Percentiles rank a stretch among this genome's conserved stretches.
Evolutionary conservation across 2,888 invertebrate genomes (phyloP).

Genomic region (Eupithecia subfuscata): DNA sequence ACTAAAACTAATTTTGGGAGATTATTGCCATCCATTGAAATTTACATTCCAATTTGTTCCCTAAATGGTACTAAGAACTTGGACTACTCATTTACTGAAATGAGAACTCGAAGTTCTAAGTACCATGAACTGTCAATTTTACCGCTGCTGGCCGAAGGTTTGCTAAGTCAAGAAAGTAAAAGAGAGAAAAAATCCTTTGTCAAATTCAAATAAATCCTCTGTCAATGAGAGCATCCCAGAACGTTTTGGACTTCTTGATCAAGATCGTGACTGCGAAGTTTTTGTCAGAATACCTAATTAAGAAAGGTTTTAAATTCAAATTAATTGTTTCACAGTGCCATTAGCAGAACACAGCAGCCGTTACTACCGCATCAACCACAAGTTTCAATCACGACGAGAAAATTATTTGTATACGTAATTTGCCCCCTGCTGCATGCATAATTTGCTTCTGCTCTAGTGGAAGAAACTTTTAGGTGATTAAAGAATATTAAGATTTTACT

Average conservation of each 20-base stretch:
- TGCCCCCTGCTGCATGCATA: background rate
- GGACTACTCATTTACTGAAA: background rate
- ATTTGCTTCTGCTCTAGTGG: background rate
- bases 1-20: conserved; percentile 28
- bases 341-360: background rate
- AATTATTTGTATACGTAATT: background rate
- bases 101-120: too few relatives aligned
- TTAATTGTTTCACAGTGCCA: background rate
- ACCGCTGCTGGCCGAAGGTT: background rate
- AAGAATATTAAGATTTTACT: background rate
- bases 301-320: background rate
- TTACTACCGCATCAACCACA: background rate
- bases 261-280: background rate
- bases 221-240: background rate
- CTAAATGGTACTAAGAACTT: conserved; percentile 4
- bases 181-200: background rate
- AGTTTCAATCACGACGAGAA: background rate
- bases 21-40: conserved; percentile 31
- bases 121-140: background rate
- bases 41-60: conserved; percentile 16
- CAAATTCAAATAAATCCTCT: too few relatives aligned
- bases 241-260: too few relatives aligned
- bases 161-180: background rate
- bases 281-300: background rate
- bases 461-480: background rate